A percentile compares a stretch with the other conserved stretches of the same genome.
phyloP scores from a whole-genome alignment of 1,140 invertebrate genomes.

The Heliconius melpomene region DNA sequence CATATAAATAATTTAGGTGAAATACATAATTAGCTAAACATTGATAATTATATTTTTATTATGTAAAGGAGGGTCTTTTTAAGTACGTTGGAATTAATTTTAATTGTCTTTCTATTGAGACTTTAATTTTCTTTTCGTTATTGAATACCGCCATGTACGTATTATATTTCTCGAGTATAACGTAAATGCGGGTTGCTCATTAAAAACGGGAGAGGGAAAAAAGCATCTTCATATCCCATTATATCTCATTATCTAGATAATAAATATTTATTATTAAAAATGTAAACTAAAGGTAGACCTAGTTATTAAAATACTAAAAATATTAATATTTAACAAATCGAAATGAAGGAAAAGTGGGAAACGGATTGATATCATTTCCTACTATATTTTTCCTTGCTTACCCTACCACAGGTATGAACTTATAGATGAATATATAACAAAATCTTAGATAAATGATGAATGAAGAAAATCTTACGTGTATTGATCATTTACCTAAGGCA shows the following conservation, averaged over 20 bases:
- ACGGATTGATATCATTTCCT: no score
- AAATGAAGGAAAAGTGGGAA: no score
- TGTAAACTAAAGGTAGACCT: no score
- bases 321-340: no score
- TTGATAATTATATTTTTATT: not conserved
- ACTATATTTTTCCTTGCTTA: no score
- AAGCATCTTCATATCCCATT: not conserved
- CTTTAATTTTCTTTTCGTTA: not conserved
- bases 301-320: no score
- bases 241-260: not conserved
- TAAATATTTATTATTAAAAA: not conserved
- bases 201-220: not conserved
- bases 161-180: slow-evolving; percentile 6
- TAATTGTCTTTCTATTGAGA: slow-evolving; percentile 5
- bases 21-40: not conserved
- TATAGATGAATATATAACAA: no score
- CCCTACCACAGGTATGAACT: no score
- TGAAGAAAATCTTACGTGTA: no score
- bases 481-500: no score
- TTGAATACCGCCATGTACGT: not conserved
- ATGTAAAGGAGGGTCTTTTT: not conserved
- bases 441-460: no score
- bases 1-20: no score
- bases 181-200: slow-evolving; percentile 5
- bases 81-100: not conserved